phyloP scores from a whole-genome alignment of 2,888 invertebrate species.

The Seladonia tumulorum region DNA sequence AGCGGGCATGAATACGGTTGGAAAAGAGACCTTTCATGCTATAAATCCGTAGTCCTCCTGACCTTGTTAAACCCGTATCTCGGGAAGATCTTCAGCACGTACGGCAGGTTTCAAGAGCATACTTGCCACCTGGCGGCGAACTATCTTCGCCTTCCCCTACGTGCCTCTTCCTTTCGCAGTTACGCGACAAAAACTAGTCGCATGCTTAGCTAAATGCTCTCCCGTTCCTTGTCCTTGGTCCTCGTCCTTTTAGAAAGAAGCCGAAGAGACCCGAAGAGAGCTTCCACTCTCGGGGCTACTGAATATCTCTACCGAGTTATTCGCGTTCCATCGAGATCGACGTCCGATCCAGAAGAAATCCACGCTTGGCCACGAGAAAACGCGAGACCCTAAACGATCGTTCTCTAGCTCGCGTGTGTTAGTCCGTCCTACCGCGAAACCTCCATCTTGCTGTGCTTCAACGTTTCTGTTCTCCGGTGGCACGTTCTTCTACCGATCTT shows the following conservation, averaged over 20 bases:
- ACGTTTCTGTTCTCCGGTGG: neutral
- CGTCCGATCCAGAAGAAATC: slow-evolving; percentile 14
- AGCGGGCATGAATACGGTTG: slow-evolving; percentile 36
- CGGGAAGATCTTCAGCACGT: slow-evolving; percentile 70
- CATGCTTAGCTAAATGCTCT: slow-evolving; percentile 81
- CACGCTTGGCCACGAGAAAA: neutral
- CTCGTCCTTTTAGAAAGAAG: slow-evolving; percentile 66
- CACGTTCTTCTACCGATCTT: neutral
- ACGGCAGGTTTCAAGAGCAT: slow-evolving; percentile 71
- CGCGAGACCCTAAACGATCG: neutral
- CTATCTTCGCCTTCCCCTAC: slow-evolving; percentile 43
- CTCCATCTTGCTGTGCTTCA: neutral
- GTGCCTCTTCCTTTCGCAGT: slow-evolving; percentile 66
- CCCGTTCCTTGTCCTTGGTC: slow-evolving; percentile 74
- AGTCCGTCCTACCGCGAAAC: neutral
- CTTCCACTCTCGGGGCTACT: neutral
- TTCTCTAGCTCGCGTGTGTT: slow-evolving; percentile 14
- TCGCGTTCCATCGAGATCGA: slow-evolving; percentile 56
- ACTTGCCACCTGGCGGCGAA: slow-evolving; percentile 78
- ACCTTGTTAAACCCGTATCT: slow-evolving; percentile 69
- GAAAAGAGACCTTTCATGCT: slow-evolving; percentile 47
- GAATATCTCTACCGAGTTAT: slow-evolving; percentile 31
- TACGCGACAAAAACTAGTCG: slow-evolving; percentile 81
- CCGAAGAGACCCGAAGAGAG: slow-evolving; percentile 30
- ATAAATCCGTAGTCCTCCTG: slow-evolving; percentile 67